A percentile compares a stretch with the other conserved stretches of the same genome.
Conservation (phyloP, 2,888 invertebrate genomes). For the Embidobia sp. region DNA sequence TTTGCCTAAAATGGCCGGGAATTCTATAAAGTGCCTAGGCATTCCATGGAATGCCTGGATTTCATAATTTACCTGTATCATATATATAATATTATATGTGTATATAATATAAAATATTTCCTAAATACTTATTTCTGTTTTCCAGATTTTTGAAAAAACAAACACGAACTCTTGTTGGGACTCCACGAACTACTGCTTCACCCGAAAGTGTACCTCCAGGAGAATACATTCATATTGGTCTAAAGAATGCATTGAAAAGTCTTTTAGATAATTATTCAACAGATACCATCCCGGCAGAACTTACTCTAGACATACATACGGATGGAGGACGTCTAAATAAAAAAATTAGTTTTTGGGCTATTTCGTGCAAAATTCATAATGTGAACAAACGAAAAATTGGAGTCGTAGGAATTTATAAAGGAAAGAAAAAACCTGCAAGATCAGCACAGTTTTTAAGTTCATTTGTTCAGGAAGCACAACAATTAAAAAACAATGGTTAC, state of each 20-base stretch:
- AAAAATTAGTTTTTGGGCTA: constrained; percentile 51
- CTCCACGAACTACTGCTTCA: not conserved
- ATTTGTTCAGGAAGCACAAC: constrained; percentile 25
- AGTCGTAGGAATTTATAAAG: constrained; percentile 59
- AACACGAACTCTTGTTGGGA: constrained; percentile 1
- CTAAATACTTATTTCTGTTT: not conserved
- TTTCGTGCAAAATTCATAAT: constrained; percentile 41
- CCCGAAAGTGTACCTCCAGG: not conserved
- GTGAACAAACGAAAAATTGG: constrained; percentile 26
- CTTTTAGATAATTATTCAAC: constrained; percentile 11
- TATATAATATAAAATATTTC: too few relatives aligned
- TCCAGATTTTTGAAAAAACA: constrained; percentile 22
- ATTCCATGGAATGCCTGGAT: too few relatives aligned
- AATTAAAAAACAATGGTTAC: constrained; percentile 31
- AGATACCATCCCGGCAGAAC: not conserved
- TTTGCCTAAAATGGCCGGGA: too few relatives aligned
- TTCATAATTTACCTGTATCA: too few relatives aligned
- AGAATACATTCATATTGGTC: constrained; percentile 23
- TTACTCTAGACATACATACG: constrained; percentile 11
- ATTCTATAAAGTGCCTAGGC: too few relatives aligned
- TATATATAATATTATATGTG: too few relatives aligned
- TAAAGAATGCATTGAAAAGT: not conserved
- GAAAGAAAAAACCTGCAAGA: constrained; percentile 41
- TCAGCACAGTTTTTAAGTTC: constrained; percentile 31
- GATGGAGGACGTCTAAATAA: constrained; percentile 27